Evolutionary conservation across 2,797 vertebrate genomes (phyloP).

Genomic region (Poecilia gillii): DNA sequence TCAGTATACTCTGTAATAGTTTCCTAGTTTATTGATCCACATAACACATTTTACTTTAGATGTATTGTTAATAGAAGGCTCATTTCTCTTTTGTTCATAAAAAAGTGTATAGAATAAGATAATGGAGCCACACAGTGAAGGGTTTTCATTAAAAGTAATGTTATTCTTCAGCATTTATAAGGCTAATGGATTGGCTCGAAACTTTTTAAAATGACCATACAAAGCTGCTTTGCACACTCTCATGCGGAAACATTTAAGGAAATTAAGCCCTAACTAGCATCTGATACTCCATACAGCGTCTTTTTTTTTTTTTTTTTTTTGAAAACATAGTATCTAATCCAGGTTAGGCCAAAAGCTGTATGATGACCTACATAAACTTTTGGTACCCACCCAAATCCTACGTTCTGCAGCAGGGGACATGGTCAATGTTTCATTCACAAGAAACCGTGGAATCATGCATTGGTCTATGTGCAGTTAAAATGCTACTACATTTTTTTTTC

Average conservation of each 20-base stretch:
- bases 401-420: neutral
- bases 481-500: neutral
- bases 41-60: neutral
- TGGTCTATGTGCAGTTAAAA: neutral
- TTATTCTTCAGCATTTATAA: constrained; percentile 57
- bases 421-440: neutral
- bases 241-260: constrained; percentile 53
- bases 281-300: constrained; percentile 3
- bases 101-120: constrained; percentile 84
- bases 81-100: constrained; percentile 82
- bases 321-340: neutral
- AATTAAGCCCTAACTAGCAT: constrained; percentile 55
- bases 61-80: neutral
- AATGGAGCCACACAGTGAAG: constrained; percentile 86
- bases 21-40: neutral
- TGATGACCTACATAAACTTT: neutral
- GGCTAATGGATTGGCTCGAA: constrained; percentile 53
- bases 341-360: neutral
- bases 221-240: constrained; percentile 60
- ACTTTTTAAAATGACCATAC: constrained; percentile 62
- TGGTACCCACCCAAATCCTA: neutral
- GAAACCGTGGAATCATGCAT: neutral
- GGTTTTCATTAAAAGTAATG: constrained; percentile 77
- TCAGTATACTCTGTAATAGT: neutral
- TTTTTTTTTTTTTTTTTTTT: neutral